Percentiles rank a stretch among this genome's conserved stretches.
These are phyloP conservation scores for Cygnus buccinator DNA, from an alignment of 2,113 vertebrate species.

Conservation along the genomic window DNA sequence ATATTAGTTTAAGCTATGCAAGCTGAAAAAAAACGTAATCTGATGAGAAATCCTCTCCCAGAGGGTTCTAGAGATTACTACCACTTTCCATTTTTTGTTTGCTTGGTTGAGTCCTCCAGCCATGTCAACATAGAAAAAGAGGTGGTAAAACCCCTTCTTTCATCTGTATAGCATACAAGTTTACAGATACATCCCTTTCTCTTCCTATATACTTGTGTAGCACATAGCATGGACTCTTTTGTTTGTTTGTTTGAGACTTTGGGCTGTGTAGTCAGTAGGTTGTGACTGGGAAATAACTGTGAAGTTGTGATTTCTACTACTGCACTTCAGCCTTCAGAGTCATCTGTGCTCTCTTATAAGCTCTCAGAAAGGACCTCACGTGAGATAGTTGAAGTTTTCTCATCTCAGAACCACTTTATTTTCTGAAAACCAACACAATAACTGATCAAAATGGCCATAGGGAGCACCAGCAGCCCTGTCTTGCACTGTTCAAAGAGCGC, in stretches of 20 bases:
- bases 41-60: background rate
- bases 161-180: background rate
- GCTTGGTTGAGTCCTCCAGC: fast-evolving
- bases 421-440: background rate
- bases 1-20: background rate
- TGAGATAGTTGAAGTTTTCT: background rate
- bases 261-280: background rate
- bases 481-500: background rate
- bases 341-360: background rate
- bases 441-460: background rate
- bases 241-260: background rate
- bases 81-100: background rate
- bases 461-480: background rate
- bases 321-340: background rate
- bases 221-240: background rate
- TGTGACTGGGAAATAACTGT: background rate
- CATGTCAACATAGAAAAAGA: background rate
- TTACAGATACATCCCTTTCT: background rate
- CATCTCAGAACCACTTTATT: background rate
- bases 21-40: background rate
- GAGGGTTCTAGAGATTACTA: background rate
- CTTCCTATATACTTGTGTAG: background rate
- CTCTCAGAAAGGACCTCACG: background rate
- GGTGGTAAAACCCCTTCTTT: background rate
- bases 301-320: background rate